These are phyloP conservation scores for Paramuricea clavata DNA, from an alignment of 92 coral and sea anemone genomes.

Conservation along the genomic window DNA sequence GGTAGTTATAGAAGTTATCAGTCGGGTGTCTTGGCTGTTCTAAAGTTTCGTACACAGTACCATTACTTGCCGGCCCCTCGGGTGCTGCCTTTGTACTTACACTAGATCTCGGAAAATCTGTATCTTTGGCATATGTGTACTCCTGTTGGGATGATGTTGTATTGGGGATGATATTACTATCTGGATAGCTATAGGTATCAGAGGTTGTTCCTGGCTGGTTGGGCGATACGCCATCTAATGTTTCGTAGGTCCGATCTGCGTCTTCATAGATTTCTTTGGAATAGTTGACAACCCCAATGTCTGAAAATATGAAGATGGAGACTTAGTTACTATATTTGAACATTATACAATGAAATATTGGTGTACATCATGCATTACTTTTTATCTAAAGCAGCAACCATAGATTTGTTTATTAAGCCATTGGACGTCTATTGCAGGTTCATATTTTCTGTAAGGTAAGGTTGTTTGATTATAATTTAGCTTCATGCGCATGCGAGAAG, in stretches of 20 bases:
- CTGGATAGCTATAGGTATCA: not conserved
- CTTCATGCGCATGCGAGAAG: too few species aligned
- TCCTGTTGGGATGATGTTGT: not conserved
- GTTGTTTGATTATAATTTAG: too few species aligned
- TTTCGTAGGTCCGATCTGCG: slow-evolving; percentile 14
- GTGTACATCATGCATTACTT: too few species aligned
- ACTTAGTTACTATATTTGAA: not conserved
- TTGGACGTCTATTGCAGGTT: too few species aligned
- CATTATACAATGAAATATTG: too few species aligned
- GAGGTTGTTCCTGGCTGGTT: not conserved
- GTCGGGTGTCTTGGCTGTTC: not conserved
- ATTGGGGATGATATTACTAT: not conserved
- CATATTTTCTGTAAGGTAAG: too few species aligned
- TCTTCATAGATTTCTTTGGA: slow-evolving; percentile 7
- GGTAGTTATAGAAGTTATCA: not conserved
- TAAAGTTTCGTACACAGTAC: not conserved
- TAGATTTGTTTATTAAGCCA: too few species aligned
- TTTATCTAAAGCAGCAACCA: too few species aligned
- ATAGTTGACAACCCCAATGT: not conserved
- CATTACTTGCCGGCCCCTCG: not conserved
- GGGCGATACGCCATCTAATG: not conserved
- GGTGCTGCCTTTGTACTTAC: not conserved
- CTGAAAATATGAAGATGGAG: not conserved
- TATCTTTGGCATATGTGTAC: not conserved
- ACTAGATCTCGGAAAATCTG: not conserved